These are phyloP conservation scores for Drosophila mayaguana DNA, from an alignment of 2,888 invertebrate species.

Conservation along the genomic window DNA sequence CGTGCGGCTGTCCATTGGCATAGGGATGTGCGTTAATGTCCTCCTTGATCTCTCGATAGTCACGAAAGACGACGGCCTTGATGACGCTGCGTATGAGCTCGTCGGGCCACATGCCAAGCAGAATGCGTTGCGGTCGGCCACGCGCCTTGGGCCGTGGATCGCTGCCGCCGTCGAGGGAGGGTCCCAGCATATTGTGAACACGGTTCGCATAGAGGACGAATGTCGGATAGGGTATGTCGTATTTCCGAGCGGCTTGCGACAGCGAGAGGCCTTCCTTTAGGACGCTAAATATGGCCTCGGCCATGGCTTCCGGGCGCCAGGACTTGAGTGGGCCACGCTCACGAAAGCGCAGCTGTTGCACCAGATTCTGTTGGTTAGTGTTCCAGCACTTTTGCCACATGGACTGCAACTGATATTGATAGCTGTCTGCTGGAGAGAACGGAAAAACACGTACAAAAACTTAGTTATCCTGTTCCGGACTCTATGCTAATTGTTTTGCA, in stretches of 20 bases:
- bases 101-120: constrained; percentile 96
- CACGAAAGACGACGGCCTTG: constrained; percentile 95
- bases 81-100: constrained; percentile 97
- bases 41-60: constrained; percentile 93
- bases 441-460: constrained; percentile 38
- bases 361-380: constrained; percentile 95
- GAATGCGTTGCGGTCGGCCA: constrained; percentile 95
- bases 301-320: constrained; percentile 97
- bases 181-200: constrained; percentile 97
- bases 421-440: constrained; percentile 90
- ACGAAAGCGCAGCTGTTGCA: constrained; percentile 94
- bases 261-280: constrained; percentile 94
- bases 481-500: constrained; percentile 43
- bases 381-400: constrained; percentile 99
- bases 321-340: constrained; percentile 96
- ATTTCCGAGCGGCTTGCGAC: constrained; percentile 96
- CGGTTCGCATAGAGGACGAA: constrained; percentile 96
- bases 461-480: constrained; percentile 39
- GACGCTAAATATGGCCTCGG: constrained; percentile 96
- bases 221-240: constrained; percentile 97
- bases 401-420: constrained; percentile 97
- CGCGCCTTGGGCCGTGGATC: constrained; percentile 96
- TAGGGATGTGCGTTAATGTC: constrained; percentile 87
- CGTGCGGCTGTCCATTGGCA: constrained; percentile 82
- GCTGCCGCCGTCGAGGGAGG: constrained; percentile 95